Percentiles rank a stretch among this genome's conserved stretches.
These are phyloP conservation scores for Psittacula derbiana DNA, from an alignment of 2,797 vertebrate genomes.

Conservation along the genomic window DNA sequence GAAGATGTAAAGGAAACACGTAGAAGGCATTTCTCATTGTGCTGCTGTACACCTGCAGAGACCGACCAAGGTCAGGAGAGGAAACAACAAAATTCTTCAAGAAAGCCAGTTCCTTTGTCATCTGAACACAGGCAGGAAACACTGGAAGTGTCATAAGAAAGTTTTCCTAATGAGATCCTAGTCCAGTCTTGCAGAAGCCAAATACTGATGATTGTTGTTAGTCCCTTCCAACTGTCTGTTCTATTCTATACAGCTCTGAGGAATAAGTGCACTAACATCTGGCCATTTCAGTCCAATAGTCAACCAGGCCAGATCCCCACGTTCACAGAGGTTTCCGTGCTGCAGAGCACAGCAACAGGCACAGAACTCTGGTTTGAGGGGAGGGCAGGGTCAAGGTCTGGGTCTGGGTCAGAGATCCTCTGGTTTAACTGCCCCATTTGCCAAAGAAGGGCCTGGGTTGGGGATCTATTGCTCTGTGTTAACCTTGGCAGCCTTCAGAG, in stretches of 20 bases:
- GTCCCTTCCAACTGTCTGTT: neutral
- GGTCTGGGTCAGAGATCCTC: neutral
- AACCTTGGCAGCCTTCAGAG: neutral
- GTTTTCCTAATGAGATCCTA: neutral
- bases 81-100: slow-evolving; percentile 33
- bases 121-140: neutral
- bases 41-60: slow-evolving; percentile 13
- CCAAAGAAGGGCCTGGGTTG: neutral
- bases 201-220: neutral
- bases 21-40: neutral
- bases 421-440: neutral
- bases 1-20: neutral
- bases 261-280: neutral
- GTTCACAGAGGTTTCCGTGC: neutral
- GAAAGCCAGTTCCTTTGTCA: slow-evolving; percentile 15
- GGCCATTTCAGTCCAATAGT: neutral
- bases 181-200: neutral
- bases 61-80: neutral
- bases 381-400: neutral
- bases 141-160: neutral
- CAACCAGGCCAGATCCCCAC: neutral
- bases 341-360: neutral
- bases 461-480: neutral
- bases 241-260: neutral
- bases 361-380: neutral